Base-by-base conservation (phyloP, 1,140 invertebrate species). In the Trichonephila inaurata region DNA sequence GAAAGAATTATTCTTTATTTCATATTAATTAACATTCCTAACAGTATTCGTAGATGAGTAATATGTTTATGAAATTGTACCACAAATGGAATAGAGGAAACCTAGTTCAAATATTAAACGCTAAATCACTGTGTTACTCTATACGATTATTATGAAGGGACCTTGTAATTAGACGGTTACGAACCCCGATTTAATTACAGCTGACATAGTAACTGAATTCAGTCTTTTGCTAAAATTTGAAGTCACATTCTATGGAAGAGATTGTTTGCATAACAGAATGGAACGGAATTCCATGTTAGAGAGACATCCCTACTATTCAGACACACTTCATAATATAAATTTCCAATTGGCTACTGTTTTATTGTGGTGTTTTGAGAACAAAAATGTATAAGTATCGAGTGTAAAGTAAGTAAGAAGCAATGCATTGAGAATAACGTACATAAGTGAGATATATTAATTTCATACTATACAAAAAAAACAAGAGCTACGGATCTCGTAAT, bases 151-250 rank as follows among this genome's bases (percentile, higher is more conserved):
- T 18, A 28, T 18, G 28, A 77, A 40, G 14, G 72, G 28, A 40
- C 16, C 28, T 40, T 28, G 72, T 28, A 77, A 77, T 77, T 77
- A 33, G 72, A 40, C 3, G 72, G 14, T 3, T 40, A 12, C 72
- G 5, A 2, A 0, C 18, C 72, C 33, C 33, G 33, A 77, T 77
- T 77, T 77, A 77, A 77, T 77, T 77, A 77, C 72, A 40, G 5
- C 4, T 28, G 72, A 28, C 72, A 77, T 77, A 18, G 72, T 24
- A 77, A 40, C 24, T 77, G 72, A 77, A 77, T 77, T 77, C 72
- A 40, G 1, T 33, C 72, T 77, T 77, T 40, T 77, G 72, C 18
- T 40, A 77, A 77, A 77, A 77, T 77, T 24, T 18, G 28, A 40
- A 77, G 72, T 77, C 72, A 40, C 14, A 28, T 33, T 40, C 72